Conservation (phyloP, 2,797 vertebrate species). For the Bryconaethiops microstoma region DNA sequence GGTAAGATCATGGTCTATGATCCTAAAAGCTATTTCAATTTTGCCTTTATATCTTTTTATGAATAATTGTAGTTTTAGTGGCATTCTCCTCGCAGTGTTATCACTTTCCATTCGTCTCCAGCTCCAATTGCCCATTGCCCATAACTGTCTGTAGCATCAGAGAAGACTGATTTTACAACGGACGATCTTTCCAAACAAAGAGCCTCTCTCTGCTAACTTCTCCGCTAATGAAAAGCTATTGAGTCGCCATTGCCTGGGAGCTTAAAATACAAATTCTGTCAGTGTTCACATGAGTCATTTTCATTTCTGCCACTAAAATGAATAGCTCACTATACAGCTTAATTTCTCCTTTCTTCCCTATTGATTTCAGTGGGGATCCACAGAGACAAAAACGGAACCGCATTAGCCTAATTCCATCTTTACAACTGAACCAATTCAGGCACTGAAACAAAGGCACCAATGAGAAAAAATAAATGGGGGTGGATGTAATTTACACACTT, state of each 20-base stretch:
- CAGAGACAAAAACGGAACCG: slow-evolving; percentile 53
- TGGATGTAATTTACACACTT: slow-evolving; percentile 28
- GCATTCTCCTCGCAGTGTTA: not conserved
- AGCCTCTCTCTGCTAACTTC: slow-evolving; percentile 41
- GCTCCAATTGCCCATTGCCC: slow-evolving; percentile 22
- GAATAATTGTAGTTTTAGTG: slow-evolving; percentile 16
- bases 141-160: slow-evolving; percentile 32
- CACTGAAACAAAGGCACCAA: slow-evolving; percentile 55
- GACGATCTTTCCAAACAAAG: slow-evolving; percentile 52
- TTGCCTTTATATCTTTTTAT: slow-evolving; percentile 9
- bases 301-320: slow-evolving; percentile 54
- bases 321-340: slow-evolving; percentile 51
- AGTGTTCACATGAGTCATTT: slow-evolving; percentile 58
- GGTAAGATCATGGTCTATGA: not conserved
- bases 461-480: slow-evolving; percentile 21
- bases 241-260: slow-evolving; percentile 36
- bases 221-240: slow-evolving; percentile 54
- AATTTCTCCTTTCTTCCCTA: slow-evolving; percentile 49
- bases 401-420: slow-evolving; percentile 71
- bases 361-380: slow-evolving; percentile 50
- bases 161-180: slow-evolving; percentile 40
- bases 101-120: not conserved
- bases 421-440: slow-evolving; percentile 69
- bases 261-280: slow-evolving; percentile 57
- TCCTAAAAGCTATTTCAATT: slow-evolving; percentile 4